Base-by-base conservation (phyloP, 2,888 invertebrate species). In the Argyresthia albistria region DNA sequence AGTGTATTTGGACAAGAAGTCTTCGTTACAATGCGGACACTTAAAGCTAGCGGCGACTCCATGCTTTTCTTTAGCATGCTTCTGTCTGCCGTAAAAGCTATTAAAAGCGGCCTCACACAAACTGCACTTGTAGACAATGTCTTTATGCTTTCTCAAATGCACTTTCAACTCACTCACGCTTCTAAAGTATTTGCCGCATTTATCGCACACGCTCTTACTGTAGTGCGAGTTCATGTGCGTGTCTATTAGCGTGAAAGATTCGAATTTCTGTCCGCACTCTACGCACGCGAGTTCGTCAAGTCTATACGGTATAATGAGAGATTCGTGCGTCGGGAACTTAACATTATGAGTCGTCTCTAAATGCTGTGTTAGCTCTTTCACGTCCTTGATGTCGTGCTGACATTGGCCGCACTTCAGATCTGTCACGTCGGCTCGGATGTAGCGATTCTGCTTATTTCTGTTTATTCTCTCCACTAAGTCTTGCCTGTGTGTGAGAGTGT, bases 181-280 rank as follows among this genome's bases (percentile, higher is more conserved):
- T 37, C 50, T 45, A 35, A 55, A 55, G 1, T 47, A 47, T 1
- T 14, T 43, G 46, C 55, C 55, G 43, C 55, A 55, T 1, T 35
- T 46, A n/a, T 47, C 52, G 43, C 55, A 55, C 10, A 55, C 43
- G 46, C 43, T 43, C 14, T 36, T 37, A 15, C 50, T 48, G 52
- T 37, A 55, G 35, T 55, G 55, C 35, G 15, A 35, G n/a, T 49
- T 52, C 55, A 55, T 55, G 45, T 55, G 55, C 10, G 46, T 43
- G 36, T 53, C 52, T 11, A 55, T n/a, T 35, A 11, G 39, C 14
- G 37, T 37, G 39, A 55, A 52, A 10, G 14, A 39, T 8, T 35
- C 16, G 25, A 46, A 55, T 7, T 39, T 16, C 11, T 43, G 14
- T 11, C 25, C 35, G n/a, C 55, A 55, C 10, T 46, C 25, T n/a